phyloP scores from a whole-genome alignment of 2,888 invertebrate genomes.

The Rhodophaea formosa region DNA sequence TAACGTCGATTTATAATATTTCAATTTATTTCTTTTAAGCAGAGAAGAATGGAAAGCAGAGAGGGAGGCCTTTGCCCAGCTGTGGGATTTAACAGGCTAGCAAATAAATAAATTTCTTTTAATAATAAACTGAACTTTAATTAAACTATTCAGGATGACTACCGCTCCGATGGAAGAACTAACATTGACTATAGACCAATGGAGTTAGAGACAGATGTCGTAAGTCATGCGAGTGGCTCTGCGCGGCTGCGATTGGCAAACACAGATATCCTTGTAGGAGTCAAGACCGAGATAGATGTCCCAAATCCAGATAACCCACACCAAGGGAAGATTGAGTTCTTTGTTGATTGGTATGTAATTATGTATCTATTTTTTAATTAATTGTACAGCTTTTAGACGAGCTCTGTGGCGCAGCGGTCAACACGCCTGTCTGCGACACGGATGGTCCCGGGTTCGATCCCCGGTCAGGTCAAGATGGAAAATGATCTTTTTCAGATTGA shows the following conservation, averaged over 20 bases:
- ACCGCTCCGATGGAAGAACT: constrained; percentile 91
- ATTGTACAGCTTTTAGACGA: too few relatives aligned
- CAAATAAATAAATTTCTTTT: background rate
- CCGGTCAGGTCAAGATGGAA: too few relatives aligned
- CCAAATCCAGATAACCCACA: constrained; percentile 87
- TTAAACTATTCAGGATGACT: constrained; percentile 85
- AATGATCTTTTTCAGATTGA: too few relatives aligned
- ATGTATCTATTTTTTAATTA: constrained; percentile 6
- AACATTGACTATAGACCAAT: constrained; percentile 91
- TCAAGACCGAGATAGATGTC: constrained; percentile 93
- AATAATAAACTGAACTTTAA: background rate
- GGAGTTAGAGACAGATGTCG: constrained; percentile 92
- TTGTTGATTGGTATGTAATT: constrained; percentile 92
- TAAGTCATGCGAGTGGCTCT: constrained; percentile 93
- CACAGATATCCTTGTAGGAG: constrained; percentile 95
- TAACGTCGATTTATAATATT: too few relatives aligned
- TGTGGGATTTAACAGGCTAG: too few relatives aligned
- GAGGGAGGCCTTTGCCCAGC: too few relatives aligned
- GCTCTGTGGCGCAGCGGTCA: too few relatives aligned
- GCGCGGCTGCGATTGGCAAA: constrained; percentile 92
- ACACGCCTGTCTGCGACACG: too few relatives aligned
- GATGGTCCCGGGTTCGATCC: too few relatives aligned
- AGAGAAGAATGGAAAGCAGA: too few relatives aligned
- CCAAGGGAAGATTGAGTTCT: constrained; percentile 95
- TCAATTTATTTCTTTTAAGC: too few relatives aligned